Evolutionary conservation across 2,888 invertebrate genomes (phyloP).

Genomic region (Drosophila percnosoma): DNA sequence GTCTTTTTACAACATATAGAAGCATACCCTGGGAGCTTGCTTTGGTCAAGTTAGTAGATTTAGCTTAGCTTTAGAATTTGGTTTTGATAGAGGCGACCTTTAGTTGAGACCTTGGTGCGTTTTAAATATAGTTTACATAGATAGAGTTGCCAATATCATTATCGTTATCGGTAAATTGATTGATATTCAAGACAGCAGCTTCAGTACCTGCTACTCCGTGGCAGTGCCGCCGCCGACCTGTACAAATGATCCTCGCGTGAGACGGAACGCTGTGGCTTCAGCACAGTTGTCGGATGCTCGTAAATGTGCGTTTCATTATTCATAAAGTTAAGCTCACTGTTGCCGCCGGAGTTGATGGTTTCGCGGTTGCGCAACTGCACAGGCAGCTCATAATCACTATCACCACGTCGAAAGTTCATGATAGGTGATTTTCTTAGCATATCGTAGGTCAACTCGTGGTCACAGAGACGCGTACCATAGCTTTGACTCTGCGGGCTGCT

Average conservation of each 20-base stretch:
- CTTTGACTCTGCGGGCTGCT: slow-evolving; percentile 82
- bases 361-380: slow-evolving; percentile 79
- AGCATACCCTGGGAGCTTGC: slow-evolving; percentile 39
- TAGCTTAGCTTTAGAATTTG: slow-evolving; percentile 45
- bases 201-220: slow-evolving; percentile 84
- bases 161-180: slow-evolving; percentile 2
- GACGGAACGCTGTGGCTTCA: slow-evolving; percentile 71
- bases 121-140: slow-evolving; percentile 19
- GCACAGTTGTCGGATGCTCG: slow-evolving; percentile 80
- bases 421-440: slow-evolving; percentile 83
- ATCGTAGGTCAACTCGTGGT: slow-evolving; percentile 84
- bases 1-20: slow-evolving; percentile 56
- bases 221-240: slow-evolving; percentile 62
- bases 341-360: slow-evolving; percentile 83
- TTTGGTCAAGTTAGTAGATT: slow-evolving; percentile 57
- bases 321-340: slow-evolving; percentile 83
- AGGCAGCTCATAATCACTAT: slow-evolving; percentile 82
- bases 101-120: slow-evolving; percentile 43
- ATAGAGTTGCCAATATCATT: slow-evolving; percentile 16
- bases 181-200: slow-evolving; percentile 13
- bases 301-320: slow-evolving; percentile 83
- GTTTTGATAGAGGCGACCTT: slow-evolving; percentile 29
- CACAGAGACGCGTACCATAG: slow-evolving; percentile 84
- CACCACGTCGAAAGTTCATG: slow-evolving; percentile 83
- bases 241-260: slow-evolving; percentile 81